Base-by-base conservation (phyloP, 2,888 invertebrate species). In the Polydesmus complanatus region DNA sequence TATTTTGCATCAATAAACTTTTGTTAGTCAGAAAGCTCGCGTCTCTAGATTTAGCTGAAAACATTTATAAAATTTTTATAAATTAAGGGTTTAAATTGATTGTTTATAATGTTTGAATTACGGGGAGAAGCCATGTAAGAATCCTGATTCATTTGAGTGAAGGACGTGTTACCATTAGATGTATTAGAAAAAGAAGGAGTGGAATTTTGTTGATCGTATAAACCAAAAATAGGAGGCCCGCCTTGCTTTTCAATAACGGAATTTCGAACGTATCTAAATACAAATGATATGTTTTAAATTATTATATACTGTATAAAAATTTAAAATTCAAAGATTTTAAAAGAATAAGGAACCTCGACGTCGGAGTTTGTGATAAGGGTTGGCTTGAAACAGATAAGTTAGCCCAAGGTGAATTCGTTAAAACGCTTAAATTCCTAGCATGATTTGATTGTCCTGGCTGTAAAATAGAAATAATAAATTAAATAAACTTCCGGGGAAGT, bases 171-270 rank as follows among this genome's bases (percentile, higher is more conserved):
- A 5, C 5, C 14, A 8, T 14, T 14, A 37, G 8, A 8, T 14
- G 37, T 37, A 5, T 8, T 5, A 8, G 37, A 37, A 5, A 37
- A 37, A 5, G 37, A 37, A 37, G 37, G 14, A 8, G 37, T 19
- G 8, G 19, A 51, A 11, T n/a, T n/a, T 11, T 3, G 51, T 27
- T 50, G 52, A 51, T 58, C 58, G 27, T 50, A 58, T 27, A 58
- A 27, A 5, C 52, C 58, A 19, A 50, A 27, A 14, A 52, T 52
- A 8, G 58, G 58, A 5, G 58, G 58, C 21, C 58, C 58, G 2
- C 58, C 58, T n/a, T 58, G 58, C 23, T 58, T 58, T 27, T 58
- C 58, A 22, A 3, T 8, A 22, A 54, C 27, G 8, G 54, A 5
- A 8, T 18, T 21, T 23, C 54, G 54, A n/a, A 18, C 19, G 19